phyloP scores from a whole-genome alignment of 2,113 vertebrate genomes.

The Macrotis lagotis region DNA sequence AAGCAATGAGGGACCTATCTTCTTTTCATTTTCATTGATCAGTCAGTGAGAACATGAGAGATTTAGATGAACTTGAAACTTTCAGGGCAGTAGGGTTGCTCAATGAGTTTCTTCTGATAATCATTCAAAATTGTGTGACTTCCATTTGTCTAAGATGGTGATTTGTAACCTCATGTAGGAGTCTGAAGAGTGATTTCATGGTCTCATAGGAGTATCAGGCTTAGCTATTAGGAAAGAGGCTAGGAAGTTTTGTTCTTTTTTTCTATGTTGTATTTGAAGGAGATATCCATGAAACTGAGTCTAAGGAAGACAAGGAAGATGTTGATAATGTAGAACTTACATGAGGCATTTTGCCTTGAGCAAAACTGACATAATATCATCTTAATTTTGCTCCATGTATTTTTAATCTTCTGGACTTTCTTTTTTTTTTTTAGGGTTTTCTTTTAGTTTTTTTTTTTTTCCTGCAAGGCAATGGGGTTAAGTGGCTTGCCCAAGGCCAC shows the following conservation, averaged over 20 bases:
- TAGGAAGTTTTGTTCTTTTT: no score
- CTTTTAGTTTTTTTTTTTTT: no score
- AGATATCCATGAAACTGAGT: background rate
- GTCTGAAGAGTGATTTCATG: background rate
- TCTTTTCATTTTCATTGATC: background rate
- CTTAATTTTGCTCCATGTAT: background rate
- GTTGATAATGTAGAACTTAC: background rate
- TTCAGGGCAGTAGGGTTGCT: background rate
- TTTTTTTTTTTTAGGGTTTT: no score
- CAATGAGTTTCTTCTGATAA: background rate
- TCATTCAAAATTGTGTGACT: background rate
- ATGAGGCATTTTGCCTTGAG: background rate
- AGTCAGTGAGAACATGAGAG: background rate
- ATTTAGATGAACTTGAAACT: background rate
- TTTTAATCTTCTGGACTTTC: background rate
- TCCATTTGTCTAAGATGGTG: background rate
- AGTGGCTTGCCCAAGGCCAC: no score
- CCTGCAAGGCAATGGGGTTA: no score
- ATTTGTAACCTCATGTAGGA: background rate
- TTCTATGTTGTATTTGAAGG: background rate
- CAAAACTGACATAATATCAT: background rate
- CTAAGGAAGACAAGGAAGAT: background rate
- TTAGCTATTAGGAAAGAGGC: background rate
- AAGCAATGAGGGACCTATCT: background rate
- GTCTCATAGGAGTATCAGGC: background rate